A percentile compares a stretch with the other conserved stretches of the same genome.
Conservation (phyloP, 2,113 vertebrate genomes). For the Nothoprocta pentlandii region DNA sequence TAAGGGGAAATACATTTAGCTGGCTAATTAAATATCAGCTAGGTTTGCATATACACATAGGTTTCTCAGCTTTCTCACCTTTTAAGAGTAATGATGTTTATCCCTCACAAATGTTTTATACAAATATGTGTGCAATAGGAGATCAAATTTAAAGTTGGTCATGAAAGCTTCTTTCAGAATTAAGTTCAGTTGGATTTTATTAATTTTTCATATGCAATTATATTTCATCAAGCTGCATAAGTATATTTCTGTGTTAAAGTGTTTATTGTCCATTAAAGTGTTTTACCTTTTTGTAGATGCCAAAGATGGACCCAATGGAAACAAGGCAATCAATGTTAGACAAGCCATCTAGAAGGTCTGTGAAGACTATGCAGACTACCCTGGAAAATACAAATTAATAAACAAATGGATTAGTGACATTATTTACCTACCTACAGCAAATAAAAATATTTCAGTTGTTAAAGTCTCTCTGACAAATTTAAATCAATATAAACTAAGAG, state of each 20-base stretch:
- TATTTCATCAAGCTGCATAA: not conserved
- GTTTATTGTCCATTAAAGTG: not conserved
- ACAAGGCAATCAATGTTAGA: constrained; percentile 98
- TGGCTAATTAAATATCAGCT: not conserved
- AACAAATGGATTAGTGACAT: not conserved
- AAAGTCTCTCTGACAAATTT: not conserved
- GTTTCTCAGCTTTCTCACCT: not conserved
- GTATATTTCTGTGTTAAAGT: too few relatives aligned
- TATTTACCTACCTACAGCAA: not conserved
- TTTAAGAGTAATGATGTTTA: not conserved
- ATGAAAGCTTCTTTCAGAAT: not conserved
- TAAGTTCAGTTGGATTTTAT: not conserved
- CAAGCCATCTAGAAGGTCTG: constrained; percentile 96
- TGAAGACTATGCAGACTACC: constrained; percentile 97
- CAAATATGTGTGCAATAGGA: not conserved
- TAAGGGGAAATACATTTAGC: not conserved
- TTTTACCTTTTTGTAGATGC: constrained; percentile 94
- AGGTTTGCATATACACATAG: not conserved
- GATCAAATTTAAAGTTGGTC: not conserved
- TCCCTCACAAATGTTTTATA: not conserved
- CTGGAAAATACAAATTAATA: constrained; percentile 69
- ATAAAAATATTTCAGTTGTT: not conserved
- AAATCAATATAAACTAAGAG: not conserved
- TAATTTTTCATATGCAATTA: not conserved
- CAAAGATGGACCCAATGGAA: constrained; percentile 97